Base-by-base conservation (phyloP, 2,888 invertebrate species). In the Calliphora vomitoria region DNA sequence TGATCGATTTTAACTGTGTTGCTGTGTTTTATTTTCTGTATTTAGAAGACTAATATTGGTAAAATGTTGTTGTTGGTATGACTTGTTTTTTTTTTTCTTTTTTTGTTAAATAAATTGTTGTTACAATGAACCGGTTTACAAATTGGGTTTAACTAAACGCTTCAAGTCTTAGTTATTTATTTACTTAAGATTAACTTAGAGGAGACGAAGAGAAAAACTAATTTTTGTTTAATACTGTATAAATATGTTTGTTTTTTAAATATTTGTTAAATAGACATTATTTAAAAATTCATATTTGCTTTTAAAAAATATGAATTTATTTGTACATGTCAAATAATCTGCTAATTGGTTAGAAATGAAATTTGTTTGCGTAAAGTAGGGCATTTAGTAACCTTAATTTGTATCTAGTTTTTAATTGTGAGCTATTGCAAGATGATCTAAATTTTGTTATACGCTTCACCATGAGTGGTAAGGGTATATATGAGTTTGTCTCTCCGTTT, bases 1-100 rank as follows among this genome's bases (percentile, higher is more conserved):
- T 83, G 71, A 83, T 83, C 83, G 64, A 78, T 78, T 18, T 83
- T 83, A 78, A 83, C 76, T 83, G 76, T 83, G 82, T 71, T 83
- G 69, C 38, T 4, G 20, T 60, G 4, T 31, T 62, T 15, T 62
- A 31, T 20, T 60, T 62, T 58, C 25, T 81, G 25, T 64, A 41
- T 74, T 66, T 53, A 81, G 72, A 64, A 81, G 78, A 55, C 66
- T 50, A 44, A 20, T 62, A 11, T 53, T 53, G 66, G n/a, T 66
- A 66, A 78, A 55, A 66, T 53, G n/a, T 18, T 62, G 47, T 64
- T 55, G 31, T 74, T 64, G 38, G 20, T n/a, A 18, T 18, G 55
- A 78, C 66, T 78, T 44, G 78, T 66, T 78, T 55, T 41, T 20
- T 0, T 44, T 0, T 25, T 66, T 76, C 35, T 64, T 64, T 20